Evolutionary conservation across 2,113 vertebrate species (phyloP), one percentile per base, ranked within the genome.

Genomic region (Ailuropoda melanoleuca): DNA sequence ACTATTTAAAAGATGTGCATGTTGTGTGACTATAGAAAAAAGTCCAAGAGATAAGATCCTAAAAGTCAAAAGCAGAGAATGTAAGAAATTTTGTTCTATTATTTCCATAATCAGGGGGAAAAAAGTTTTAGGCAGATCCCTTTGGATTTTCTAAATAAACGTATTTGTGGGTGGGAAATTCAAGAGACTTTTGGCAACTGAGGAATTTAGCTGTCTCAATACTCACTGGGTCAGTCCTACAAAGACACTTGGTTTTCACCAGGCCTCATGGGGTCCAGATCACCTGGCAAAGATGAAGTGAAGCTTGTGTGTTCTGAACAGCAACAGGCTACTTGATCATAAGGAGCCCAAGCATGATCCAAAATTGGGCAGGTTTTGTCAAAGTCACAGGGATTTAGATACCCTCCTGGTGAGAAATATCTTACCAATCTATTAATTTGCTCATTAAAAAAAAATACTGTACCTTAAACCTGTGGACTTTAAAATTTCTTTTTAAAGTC

Each of bases 401-500:
- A 78, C 7, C 29, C 10, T 78, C 14, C 46, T 50, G 4, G 8
- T 60, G 31, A 92, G 43, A 85, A 86, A 24, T 43, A 66, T 18
- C 9, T 92, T 95, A 48, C 26, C 17, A 48, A 9, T 50, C 4
- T 62, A 82, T n/a, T 29, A 34, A 64, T 31, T 6, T 21, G 26
- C 81, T 82, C 34, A 24, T 48, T 48, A 0, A 39, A 31, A 66
- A 77, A 19, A 68, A 58, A 82, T 37, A 66, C 89, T 2, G 13
- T 70, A 43, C 34, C 34, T 13, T 80, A 88, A 84, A 39, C 17
- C 8, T 55, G 3, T 46, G 29, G 5, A 84, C 56, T 84, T 77
- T 18, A 95, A 60, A 17, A 17, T 21, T 93, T 90, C 50, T 91
- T 93, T 93, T 64, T 68, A 66, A 82, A 87, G 26, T n/a, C 92